A percentile compares a stretch with the other conserved stretches of the same genome.
These are phyloP conservation scores for Oncorhynchus tshawytscha DNA, from an alignment of 2,113 vertebrate species.

Conservation along the genomic window DNA sequence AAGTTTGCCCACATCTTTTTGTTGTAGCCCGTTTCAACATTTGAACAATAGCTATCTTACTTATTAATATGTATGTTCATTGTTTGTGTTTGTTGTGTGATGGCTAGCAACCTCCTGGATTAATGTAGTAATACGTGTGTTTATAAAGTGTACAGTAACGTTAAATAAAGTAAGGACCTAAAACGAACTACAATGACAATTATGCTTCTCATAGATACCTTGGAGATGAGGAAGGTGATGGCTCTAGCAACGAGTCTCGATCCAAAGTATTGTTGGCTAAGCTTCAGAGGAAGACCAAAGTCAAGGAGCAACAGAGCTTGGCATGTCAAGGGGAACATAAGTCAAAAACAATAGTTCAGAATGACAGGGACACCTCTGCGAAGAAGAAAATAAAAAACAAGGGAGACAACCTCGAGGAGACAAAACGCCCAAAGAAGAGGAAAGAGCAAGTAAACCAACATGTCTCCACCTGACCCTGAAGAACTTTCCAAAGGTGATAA, in stretches of 20 bases:
- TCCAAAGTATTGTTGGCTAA: conserved; percentile 77
- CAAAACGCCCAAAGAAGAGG: conserved; percentile 17
- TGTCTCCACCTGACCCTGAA: background rate
- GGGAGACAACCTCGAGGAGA: background rate
- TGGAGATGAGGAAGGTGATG: conserved; percentile 67
- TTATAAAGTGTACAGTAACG: conserved; percentile 50
- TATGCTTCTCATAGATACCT: conserved; percentile 70
- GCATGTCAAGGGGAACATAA: conserved; percentile 6
- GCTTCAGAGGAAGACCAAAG: conserved; percentile 76
- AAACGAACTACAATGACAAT: background rate
- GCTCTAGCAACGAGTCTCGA: conserved; percentile 48
- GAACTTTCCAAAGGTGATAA: conserved; percentile 3
- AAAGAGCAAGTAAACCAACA: background rate
- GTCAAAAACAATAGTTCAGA: background rate
- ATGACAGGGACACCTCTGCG: background rate
- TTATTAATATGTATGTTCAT: background rate
- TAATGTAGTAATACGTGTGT: background rate
- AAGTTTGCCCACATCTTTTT: background rate
- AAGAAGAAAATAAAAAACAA: conserved; percentile 34
- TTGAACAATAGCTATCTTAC: conserved; percentile 63
- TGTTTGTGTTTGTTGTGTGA: background rate
- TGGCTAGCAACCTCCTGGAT: background rate
- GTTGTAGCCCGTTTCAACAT: background rate
- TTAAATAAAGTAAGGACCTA: too few relatives aligned
- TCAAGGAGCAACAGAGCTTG: conserved; percentile 66